Percentiles rank a stretch among this genome's conserved stretches.
These are phyloP conservation scores for Junonia oenone DNA, from an alignment of 2,888 invertebrate species.

Conservation along the genomic window DNA sequence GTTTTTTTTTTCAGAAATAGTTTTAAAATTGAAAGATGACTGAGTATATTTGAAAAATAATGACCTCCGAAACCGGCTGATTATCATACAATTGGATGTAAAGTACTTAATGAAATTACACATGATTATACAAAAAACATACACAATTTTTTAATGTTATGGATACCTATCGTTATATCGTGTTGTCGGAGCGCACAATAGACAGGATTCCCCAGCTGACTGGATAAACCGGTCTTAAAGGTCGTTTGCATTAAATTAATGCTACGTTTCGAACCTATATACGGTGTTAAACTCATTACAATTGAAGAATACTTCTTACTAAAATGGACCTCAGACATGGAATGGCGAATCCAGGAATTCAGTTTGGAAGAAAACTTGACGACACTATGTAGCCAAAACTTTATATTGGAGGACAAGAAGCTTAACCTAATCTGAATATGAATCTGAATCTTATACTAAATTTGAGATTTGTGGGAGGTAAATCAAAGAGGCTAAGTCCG, in stretches of 20 bases:
- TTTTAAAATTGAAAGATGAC: background rate
- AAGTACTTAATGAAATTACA: background rate
- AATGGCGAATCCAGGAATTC: background rate
- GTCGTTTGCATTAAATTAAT: conserved; percentile 8
- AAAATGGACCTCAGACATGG: background rate
- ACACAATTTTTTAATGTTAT: background rate
- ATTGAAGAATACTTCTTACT: background rate
- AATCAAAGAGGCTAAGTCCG: no score
- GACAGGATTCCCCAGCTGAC: conserved; percentile 22
- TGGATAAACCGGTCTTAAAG: conserved; percentile 21
- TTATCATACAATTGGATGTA: background rate
- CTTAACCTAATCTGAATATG: no score
- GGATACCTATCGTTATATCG: background rate
- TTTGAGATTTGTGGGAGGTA: no score
- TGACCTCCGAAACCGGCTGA: background rate
- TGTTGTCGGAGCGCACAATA: background rate
- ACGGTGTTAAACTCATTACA: background rate
- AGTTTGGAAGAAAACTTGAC: no score
- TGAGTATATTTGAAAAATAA: background rate
- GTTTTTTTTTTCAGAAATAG: background rate
- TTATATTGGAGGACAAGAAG: no score
- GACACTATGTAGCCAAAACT: no score
- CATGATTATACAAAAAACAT: conserved; percentile 4
- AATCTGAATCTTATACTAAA: no score
- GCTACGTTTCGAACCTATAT: background rate